Percentiles rank a stretch among this genome's conserved stretches.
These are phyloP conservation scores for Mantis religiosa DNA, from an alignment of 2,888 invertebrate species.

Conservation along the genomic window DNA sequence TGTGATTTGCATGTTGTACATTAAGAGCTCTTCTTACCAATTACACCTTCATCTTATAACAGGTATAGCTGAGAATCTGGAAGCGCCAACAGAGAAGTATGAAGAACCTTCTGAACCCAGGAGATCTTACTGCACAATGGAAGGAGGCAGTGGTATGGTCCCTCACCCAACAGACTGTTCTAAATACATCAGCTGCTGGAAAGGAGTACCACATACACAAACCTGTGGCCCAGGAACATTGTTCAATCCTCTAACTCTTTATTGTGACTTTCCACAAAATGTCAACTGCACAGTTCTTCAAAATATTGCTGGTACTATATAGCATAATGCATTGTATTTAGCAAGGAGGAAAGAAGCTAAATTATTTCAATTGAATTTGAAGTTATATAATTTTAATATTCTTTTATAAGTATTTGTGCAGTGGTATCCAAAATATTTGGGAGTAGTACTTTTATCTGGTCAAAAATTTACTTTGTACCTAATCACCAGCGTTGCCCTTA, in stretches of 20 bases:
- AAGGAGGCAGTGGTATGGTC: slow-evolving; percentile 46
- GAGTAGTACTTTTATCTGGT: too few species aligned
- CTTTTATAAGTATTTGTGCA: too few species aligned
- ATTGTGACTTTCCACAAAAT: slow-evolving; percentile 58
- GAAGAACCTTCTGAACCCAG: neutral
- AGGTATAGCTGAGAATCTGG: neutral
- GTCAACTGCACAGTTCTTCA: slow-evolving; percentile 46
- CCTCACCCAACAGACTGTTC: slow-evolving; percentile 58
- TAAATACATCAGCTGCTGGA: slow-evolving; percentile 60
- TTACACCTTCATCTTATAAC: too few species aligned
- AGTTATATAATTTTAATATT: too few species aligned
- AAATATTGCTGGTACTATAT: neutral
- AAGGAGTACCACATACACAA: slow-evolving; percentile 54
- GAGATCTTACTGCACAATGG: slow-evolving; percentile 17
- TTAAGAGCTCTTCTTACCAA: too few species aligned
- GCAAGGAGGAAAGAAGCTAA: too few species aligned
- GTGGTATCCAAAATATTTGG: too few species aligned
- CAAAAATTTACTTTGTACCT: too few species aligned
- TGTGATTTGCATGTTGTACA: too few species aligned
- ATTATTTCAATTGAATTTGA: too few species aligned
- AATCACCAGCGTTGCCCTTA: too few species aligned
- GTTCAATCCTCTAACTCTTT: slow-evolving; percentile 51
- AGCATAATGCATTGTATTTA: neutral
- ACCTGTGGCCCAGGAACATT: slow-evolving; percentile 61
- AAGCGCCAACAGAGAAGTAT: neutral